Evolutionary conservation across 2,113 vertebrate genomes (phyloP).

Genomic region (Garra rufa): DNA sequence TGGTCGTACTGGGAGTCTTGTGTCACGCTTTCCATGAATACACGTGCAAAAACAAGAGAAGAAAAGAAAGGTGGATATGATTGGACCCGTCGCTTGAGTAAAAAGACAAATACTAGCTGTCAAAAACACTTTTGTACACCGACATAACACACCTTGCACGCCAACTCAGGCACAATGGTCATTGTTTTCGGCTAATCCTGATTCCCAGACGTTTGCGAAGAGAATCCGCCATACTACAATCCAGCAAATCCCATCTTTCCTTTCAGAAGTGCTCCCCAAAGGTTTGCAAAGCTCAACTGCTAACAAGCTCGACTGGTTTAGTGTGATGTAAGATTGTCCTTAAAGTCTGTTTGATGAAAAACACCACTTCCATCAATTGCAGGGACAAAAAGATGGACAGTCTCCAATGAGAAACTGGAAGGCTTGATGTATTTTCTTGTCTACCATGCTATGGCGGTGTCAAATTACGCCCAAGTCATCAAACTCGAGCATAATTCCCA

Average conservation of each 20-base stretch:
- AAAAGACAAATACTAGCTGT: slow-evolving; percentile 25
- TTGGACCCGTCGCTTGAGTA: background rate
- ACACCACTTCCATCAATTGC: background rate
- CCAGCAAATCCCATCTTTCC: background rate
- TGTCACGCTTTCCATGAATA: slow-evolving; percentile 3
- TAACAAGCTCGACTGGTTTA: slow-evolving; percentile 11
- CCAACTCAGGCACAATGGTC: background rate
- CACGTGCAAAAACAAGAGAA: slow-evolving; percentile 1
- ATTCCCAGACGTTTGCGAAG: background rate
- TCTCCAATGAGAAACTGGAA: background rate
- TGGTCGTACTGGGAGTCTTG: slow-evolving; percentile 46
- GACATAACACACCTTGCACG: slow-evolving; percentile 14
- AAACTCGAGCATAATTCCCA: background rate
- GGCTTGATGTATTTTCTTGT: background rate
- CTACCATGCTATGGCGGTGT: background rate
- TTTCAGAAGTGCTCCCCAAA: background rate
- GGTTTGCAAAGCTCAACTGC: background rate
- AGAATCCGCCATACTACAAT: background rate
- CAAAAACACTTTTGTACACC: slow-evolving; percentile 9
- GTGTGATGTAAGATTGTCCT: background rate
- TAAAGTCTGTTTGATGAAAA: background rate
- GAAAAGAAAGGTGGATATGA: background rate
- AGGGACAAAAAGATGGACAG: background rate
- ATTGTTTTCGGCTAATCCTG: background rate
- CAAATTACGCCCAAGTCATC: background rate